Percentiles rank a stretch among this genome's conserved stretches.
phyloP scores from a whole-genome alignment of 2,113 vertebrate genomes.

The Mustela nigripes region DNA sequence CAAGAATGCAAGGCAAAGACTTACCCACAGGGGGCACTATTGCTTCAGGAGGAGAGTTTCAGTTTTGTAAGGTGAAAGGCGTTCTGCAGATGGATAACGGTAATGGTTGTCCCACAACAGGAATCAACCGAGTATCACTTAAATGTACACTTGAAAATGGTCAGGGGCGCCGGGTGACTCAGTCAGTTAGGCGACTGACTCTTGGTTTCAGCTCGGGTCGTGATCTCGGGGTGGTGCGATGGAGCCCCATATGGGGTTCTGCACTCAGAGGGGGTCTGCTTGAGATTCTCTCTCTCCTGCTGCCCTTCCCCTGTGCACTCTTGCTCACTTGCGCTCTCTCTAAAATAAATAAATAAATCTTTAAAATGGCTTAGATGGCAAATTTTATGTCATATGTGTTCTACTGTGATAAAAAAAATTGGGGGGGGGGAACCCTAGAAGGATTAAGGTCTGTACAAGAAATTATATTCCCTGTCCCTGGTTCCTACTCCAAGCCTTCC shows the following conservation, averaged over 20 bases:
- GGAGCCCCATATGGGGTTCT: not conserved
- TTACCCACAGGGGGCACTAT: not conserved
- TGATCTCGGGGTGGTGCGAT: not conserved
- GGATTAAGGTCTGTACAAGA: not conserved
- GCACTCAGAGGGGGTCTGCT: not conserved
- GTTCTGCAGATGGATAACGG: no score
- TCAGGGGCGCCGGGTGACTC: not conserved
- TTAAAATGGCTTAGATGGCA: not conserved
- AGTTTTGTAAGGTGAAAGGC: not conserved
- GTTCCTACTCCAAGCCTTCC: not conserved
- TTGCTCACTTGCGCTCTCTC: not conserved
- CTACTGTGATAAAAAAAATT: not conserved
- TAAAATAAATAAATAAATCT: not conserved
- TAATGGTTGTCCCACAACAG: no score
- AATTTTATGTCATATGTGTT: not conserved
- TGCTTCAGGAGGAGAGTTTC: not conserved
- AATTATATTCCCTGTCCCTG: not conserved
- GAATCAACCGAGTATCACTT: not conserved
- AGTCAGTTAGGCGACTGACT: not conserved
- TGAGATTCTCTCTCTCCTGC: not conserved
- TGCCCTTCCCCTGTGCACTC: not conserved
- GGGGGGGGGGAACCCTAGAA: not conserved
- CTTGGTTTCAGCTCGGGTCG: not conserved
- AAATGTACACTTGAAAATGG: not conserved
- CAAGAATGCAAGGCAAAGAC: not conserved